phyloP scores from a whole-genome alignment of 2,888 invertebrate species.

The Eupithecia dodoneata region DNA sequence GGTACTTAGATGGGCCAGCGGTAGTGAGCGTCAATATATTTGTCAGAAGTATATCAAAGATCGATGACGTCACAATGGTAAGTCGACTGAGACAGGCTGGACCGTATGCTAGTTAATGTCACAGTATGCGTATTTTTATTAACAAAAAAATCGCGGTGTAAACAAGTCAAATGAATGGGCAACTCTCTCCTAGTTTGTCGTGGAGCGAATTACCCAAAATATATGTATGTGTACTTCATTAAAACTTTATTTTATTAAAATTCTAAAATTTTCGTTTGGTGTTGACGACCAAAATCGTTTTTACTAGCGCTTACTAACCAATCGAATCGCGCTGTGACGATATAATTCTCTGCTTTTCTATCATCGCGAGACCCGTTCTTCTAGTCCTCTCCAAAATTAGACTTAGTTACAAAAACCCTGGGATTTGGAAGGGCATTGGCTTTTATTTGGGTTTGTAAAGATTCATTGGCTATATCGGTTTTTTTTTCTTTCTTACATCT shows the following conservation, averaged over 20 bases:
- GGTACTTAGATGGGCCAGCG: constrained; percentile 94
- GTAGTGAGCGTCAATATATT: constrained; percentile 98
- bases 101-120: constrained; percentile 71
- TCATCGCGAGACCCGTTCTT: constrained; percentile 30
- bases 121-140: constrained; percentile 63
- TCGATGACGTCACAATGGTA: constrained; percentile 99
- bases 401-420: constrained; percentile 49
- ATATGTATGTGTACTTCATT: constrained; percentile 63
- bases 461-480: constrained; percentile 45
- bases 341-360: constrained; percentile 47
- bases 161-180: constrained; percentile 84
- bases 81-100: constrained; percentile 85
- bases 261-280: constrained; percentile 70
- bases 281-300: constrained; percentile 84
- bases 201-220: constrained; percentile 74
- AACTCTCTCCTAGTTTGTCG: constrained; percentile 69
- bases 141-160: constrained; percentile 53
- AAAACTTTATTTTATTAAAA: constrained; percentile 62
- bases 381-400: constrained; percentile 31
- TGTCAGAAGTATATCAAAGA: constrained; percentile 99
- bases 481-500: constrained; percentile 65
- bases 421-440: constrained; percentile 59
- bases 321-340: constrained; percentile 45
- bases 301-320: constrained; percentile 61
- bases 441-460: constrained; percentile 53